These are phyloP conservation scores for Poecilia wingei DNA, from an alignment of 2,797 vertebrate genomes.

Conservation along the genomic window DNA sequence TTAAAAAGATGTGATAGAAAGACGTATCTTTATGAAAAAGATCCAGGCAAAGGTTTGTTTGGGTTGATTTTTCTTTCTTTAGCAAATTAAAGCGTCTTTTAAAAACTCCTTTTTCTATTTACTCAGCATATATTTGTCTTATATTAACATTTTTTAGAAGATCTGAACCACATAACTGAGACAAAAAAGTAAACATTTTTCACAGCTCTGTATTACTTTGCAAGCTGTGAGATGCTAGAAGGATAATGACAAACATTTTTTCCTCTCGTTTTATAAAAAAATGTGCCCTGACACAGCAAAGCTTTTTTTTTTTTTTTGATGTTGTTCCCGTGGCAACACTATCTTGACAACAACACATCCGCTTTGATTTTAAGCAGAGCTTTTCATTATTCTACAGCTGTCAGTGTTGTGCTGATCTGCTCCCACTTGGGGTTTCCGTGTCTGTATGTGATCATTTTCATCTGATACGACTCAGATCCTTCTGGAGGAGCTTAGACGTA, in stretches of 20 bases:
- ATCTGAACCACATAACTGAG: background rate
- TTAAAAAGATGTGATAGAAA: no score
- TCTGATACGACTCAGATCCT: background rate
- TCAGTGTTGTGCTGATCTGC: background rate
- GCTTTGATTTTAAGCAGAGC: background rate
- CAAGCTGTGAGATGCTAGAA: background rate
- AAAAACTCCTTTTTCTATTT: background rate
- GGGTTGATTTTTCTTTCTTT: background rate
- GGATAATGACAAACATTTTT: background rate
- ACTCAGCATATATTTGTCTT: background rate
- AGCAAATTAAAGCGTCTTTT: background rate
- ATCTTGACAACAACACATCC: background rate
- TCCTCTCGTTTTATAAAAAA: background rate
- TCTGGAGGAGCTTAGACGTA: background rate
- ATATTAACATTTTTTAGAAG: background rate
- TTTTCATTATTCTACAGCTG: background rate
- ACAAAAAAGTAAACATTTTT: background rate
- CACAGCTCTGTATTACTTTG: background rate
- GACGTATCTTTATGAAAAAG: background rate
- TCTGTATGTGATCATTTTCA: background rate
- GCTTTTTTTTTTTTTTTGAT: no score
- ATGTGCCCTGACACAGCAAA: background rate
- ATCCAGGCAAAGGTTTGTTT: background rate
- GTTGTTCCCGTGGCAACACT: background rate
- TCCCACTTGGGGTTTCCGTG: background rate